Conservation (phyloP, 2,797 vertebrate species). For the Calcarius lapponicus region DNA sequence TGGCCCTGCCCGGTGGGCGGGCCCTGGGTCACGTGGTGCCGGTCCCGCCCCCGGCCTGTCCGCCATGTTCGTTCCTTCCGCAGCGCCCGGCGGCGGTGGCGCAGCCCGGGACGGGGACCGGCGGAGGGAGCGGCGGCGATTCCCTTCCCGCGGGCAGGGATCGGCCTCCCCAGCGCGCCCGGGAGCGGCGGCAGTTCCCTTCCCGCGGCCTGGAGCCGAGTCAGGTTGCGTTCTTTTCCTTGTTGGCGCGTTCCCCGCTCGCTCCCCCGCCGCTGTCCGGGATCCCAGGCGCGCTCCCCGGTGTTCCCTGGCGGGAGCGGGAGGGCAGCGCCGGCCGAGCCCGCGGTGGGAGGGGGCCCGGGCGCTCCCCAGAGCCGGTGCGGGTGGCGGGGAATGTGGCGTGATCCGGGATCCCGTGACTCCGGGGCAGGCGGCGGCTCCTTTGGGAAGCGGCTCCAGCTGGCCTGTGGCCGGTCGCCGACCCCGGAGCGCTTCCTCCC, state of each 20-base stretch:
- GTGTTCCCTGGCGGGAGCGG: neutral
- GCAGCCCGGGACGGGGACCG: neutral
- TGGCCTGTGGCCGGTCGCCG: neutral
- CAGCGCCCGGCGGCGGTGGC: neutral
- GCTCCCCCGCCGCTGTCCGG: neutral
- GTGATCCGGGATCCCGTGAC: constrained; percentile 51
- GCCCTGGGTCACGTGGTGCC: accelerated
- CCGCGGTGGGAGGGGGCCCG: neutral
- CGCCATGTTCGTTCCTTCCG: constrained; percentile 57
- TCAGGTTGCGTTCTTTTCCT: neutral
- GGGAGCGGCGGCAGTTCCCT: neutral
- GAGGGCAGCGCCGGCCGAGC: neutral
- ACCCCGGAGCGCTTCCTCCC: neutral
- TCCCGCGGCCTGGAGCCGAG: neutral
- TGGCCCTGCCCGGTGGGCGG: neutral
- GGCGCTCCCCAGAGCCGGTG: neutral
- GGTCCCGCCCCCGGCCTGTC: neutral
- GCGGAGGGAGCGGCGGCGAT: neutral
- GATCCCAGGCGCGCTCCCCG: neutral
- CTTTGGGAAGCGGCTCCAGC: neutral
- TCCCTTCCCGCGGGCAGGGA: neutral
- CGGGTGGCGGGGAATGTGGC: neutral
- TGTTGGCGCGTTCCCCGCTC: neutral
- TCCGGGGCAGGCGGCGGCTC: neutral
- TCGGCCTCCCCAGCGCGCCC: neutral